Base-by-base conservation (phyloP, 2,113 vertebrate species). In the Phalacrocorax aristotelis region DNA sequence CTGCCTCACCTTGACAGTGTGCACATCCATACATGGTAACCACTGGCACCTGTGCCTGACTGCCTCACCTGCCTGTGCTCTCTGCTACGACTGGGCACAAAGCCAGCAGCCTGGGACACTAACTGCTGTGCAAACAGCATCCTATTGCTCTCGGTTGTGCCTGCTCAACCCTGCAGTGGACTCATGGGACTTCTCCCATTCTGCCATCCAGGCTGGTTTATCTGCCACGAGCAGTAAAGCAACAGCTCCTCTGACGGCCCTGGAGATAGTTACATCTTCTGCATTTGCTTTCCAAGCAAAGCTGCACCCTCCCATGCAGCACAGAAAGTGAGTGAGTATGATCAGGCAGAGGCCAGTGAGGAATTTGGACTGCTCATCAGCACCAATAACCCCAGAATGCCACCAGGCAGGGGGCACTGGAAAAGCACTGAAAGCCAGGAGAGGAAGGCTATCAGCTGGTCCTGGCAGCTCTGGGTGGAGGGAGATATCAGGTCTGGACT, bases 1-100 rank as follows among this genome's bases (percentile, higher is more conserved):
- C 38, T 38, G 38, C 30, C n/a, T 75, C 11, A 9, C 21, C 12
- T 15, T 51, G 36, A 51, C 46, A 27, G 29, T 23, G 57, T 3
- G 10, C 26, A 11, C 6, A 23, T 34, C 36, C 6, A 8, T 5
- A 22, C 2, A 0, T 3, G 26, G 49, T 26, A 48, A 78, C 49
- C 15, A 6, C 34, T 27, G 19, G 19, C 3, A 1, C 46, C 70
- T 40, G 30, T 3, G 19, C n/a, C 36, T 27, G 48, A 6, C 18
- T 19, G 2, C 38, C 23, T 68, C 5, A 7, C 52, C 38, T 32
- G 11, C 38, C 29, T 55, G 10, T 6, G 42, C 49, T 78, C 14
- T 36, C 57, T 4, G 8, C 32, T n/a, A 18, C 0, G 3, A 27
- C 16, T 8, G 32, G 49, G 15, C 4, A 5, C 40, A 10, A 55